These are phyloP conservation scores for Nasonovia ribisnigri DNA, from an alignment of 2,888 invertebrate genomes.

Conservation along the genomic window DNA sequence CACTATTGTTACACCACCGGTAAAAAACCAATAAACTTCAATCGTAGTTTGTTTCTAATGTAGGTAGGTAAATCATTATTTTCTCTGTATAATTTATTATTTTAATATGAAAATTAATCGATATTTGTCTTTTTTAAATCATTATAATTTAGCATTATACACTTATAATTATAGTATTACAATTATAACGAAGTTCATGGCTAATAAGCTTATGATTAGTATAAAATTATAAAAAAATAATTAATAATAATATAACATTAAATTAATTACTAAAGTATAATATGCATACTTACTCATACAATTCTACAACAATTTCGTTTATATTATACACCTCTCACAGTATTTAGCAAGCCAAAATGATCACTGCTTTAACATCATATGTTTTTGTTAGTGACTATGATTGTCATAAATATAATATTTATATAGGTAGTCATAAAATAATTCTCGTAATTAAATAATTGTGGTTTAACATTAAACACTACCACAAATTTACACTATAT, in stretches of 20 bases:
- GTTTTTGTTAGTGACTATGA: no score
- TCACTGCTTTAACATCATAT: neutral
- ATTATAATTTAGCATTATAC: neutral
- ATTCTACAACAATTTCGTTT: neutral
- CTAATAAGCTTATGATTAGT: neutral
- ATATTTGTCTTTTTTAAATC: neutral
- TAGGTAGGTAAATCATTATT: neutral
- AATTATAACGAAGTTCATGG: constrained; percentile 1
- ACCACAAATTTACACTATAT: neutral
- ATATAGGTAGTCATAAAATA: neutral
- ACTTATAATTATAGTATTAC: neutral
- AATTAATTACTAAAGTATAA: neutral
- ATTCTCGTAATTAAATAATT: neutral
- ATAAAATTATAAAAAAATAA: neutral
- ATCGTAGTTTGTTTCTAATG: neutral
- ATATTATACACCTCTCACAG: neutral
- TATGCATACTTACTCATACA: neutral
- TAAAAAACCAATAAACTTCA: neutral
- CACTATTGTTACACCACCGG: neutral
- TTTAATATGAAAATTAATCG: neutral
- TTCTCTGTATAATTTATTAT: neutral
- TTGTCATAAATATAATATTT: no score
- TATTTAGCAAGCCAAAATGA: neutral
- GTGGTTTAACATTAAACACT: neutral
- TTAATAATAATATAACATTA: neutral